Percentiles rank a stretch among this genome's conserved stretches.
phyloP scores from a whole-genome alignment of 1,140 invertebrate species.

The Semibalanus balanoides region DNA sequence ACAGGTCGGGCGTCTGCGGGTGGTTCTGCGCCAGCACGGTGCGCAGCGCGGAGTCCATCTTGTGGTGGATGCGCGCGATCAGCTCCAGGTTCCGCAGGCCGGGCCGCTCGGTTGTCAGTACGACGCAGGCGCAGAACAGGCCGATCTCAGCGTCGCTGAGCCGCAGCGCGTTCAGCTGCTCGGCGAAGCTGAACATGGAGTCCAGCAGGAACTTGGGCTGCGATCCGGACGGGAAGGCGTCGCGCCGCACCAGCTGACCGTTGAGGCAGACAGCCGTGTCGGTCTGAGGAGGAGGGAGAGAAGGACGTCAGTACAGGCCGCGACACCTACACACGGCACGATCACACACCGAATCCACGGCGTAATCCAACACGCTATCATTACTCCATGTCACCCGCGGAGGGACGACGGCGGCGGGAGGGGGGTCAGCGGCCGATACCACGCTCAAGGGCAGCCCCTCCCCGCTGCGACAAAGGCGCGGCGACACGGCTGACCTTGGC shows the following conservation, averaged over 20 bases:
- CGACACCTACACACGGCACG: too few species aligned
- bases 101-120: constrained; percentile 81
- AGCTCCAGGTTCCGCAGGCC: constrained; percentile 81
- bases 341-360: too few species aligned
- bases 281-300: constrained; percentile 12
- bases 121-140: constrained; percentile 84
- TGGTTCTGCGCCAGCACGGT: constrained; percentile 67
- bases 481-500: neutral
- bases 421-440: neutral
- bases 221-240: constrained; percentile 59
- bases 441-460: neutral
- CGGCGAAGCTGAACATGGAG: constrained; percentile 94
- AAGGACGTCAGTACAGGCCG: too few species aligned
- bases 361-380: too few species aligned
- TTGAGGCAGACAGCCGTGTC: constrained; percentile 70
- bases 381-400: too few species aligned
- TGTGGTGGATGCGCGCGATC: constrained; percentile 80
- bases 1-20: constrained; percentile 49
- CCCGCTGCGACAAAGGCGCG: neutral
- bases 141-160: constrained; percentile 85
- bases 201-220: constrained; percentile 89
- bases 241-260: constrained; percentile 74
- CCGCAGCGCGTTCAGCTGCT: constrained; percentile 75
- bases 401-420: too few species aligned
- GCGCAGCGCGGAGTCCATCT: constrained; percentile 68